Base-by-base conservation (phyloP, 2,888 invertebrate species). In the Pyrochroa serraticornis region DNA sequence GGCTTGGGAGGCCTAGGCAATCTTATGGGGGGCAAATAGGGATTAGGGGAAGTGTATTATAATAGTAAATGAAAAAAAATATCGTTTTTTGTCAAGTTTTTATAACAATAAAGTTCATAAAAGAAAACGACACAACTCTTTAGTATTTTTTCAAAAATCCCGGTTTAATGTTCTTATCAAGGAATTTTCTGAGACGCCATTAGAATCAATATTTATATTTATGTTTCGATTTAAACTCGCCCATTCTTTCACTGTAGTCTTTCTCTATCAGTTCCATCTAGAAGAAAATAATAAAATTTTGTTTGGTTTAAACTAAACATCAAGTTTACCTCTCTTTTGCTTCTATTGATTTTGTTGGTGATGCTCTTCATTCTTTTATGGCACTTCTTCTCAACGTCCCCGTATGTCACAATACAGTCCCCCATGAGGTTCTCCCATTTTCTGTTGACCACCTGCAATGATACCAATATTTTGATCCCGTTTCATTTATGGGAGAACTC, bases 1-100 rank as follows among this genome's bases (percentile, higher is more conserved):
- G 83, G 85, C 31, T 64, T 79, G 60, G 80, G 81, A 3, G 80
- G 81, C 39, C 70, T 82, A 58, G 79, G 82, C 10, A 86, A 85
- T 77, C 76, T 86, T 65, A 84, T 86, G 83, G 82, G 84, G 47
- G 82, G 82, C 33, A 82, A 82, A 70, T 82, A 68, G 60, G 43
- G 9, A 38, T 22, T 22, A 22, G 22, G 5, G 22, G 22, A 22
- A 22, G 22, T 22, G 22, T 22, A 22, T 22, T 3, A 22, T 22
- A 22, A 22, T 22, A 22, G 22, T 22, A 22, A 22, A 22, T 22
- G 22, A 22, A 22, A 22, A 46, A 54, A 32, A 51, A 22, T 47
- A 34, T 45, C 32, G 51, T 6, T 50, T 35, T 52, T 44, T 55
- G 32, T 48, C 13, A 36, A 43, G 9, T 56, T 56, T 56, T 48